Base-by-base conservation (phyloP, 2,113 vertebrate genomes). In the Callipepla californica region DNA sequence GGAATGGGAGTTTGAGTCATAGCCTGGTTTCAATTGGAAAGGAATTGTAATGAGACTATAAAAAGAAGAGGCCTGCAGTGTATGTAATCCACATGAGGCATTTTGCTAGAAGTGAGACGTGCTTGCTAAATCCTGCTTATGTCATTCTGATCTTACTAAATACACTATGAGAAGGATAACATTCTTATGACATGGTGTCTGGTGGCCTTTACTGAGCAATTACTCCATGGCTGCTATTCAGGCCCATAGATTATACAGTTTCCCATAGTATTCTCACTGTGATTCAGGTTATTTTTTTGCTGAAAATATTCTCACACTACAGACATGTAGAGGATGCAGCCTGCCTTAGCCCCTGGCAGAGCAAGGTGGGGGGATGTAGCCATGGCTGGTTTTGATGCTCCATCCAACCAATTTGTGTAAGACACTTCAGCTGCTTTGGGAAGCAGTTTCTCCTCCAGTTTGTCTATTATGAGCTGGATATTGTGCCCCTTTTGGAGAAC, bases 141-240 rank as follows among this genome's bases (percentile, higher is more conserved):
- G 81, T 94, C 7, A 91, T 76, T 92, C 82, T 83, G 44, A 75
- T 95, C 87, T 92, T 93, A 87, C 38, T 78, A 79, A 95, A 80
- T 48, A 53, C 50, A n/a, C 70, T 93, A 67, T 57, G 51, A 50
- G 63, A 94, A 78, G 47, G 61, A 89, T 85, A 83, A 38, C 42
- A 67, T 63, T 87, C 25, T 34, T 59, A 80, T 92, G 93, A 92
- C 72, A 85, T 2, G 21, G 55, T 80, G 73, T 92, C 89, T 96
- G 85, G 79, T 91, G 83, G 80, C 51, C 55, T 93, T 93, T 69
- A 73, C 59, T 77, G 47, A 91, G 42, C 11, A 76, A 91, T 89
- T 89, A 44, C 14, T 80, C 50, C 23, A 32, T 48, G 62, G n/a
- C 28, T 95, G 61, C 51, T 92, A 8, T 79, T 92, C 62, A 73